Conservation (phyloP, 1,140 invertebrate genomes). For the Heliconius hermathena region DNA sequence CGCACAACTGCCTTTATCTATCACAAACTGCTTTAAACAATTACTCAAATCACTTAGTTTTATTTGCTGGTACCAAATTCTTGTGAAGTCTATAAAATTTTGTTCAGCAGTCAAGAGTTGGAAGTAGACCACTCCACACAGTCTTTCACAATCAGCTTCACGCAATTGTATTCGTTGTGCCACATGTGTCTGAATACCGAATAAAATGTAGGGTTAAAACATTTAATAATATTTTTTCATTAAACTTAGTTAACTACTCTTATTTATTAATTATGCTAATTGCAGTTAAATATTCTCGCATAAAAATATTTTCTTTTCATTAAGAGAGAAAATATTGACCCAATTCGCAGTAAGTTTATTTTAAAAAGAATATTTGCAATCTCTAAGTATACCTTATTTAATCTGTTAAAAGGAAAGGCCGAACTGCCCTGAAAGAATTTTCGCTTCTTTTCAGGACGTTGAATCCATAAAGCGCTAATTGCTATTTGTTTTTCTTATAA, state of each 20-base stretch:
- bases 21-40: too few relatives aligned
- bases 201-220: too few relatives aligned
- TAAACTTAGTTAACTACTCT: not conserved
- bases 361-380: not conserved
- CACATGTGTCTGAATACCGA: too few relatives aligned
- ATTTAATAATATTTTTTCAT: too few relatives aligned
- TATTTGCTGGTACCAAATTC: too few relatives aligned
- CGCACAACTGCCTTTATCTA: too few relatives aligned
- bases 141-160: too few relatives aligned
- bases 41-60: too few relatives aligned
- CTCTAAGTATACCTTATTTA: not conserved
- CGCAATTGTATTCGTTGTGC: too few relatives aligned
- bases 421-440: not conserved
- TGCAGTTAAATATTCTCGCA: not conserved
- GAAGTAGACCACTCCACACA: too few relatives aligned
- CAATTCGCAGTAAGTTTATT: not conserved
- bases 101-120: too few relatives aligned
- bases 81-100: too few relatives aligned
- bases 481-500: conserved; percentile 1
- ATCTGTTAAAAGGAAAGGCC: conserved; percentile 6
- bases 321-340: not conserved
- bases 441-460: not conserved
- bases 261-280: not conserved
- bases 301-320: not conserved
- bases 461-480: not conserved